Conservation (phyloP, 2,113 vertebrate genomes). For the Ariopsis seemanni region DNA sequence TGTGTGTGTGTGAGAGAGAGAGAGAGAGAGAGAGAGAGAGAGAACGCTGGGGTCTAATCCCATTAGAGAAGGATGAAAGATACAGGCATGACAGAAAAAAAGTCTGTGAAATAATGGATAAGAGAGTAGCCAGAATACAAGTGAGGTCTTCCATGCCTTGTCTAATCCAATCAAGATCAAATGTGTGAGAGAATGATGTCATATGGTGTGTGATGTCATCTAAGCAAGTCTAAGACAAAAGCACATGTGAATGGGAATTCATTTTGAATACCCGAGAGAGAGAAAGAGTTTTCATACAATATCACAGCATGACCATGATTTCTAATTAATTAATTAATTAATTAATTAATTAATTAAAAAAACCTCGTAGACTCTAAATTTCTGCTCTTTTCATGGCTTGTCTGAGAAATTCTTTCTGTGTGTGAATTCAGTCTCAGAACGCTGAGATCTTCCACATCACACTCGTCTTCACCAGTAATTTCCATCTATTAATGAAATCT, state of each 20-base stretch:
- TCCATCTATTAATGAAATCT: conserved; percentile 3
- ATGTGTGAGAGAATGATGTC: conserved; percentile 31
- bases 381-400: neutral
- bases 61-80: conserved; percentile 32
- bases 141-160: conserved; percentile 7
- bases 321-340: no score
- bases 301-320: neutral
- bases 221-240: neutral
- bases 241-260: neutral
- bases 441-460: neutral
- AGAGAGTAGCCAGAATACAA: conserved; percentile 10
- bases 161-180: conserved; percentile 33
- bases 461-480: neutral
- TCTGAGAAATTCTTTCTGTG: neutral
- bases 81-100: conserved; percentile 27
- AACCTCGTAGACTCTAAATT: neutral
- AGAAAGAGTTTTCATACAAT: no score
- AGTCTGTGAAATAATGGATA: conserved; percentile 2
- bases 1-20: neutral
- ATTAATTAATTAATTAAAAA: no score
- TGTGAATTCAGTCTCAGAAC: neutral
- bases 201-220: conserved; percentile 15
- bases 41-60: conserved; percentile 5
- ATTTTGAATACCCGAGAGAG: neutral
- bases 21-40: neutral